These are phyloP conservation scores for Cartodere bifasciata DNA, from an alignment of 2,888 invertebrate species.

Conservation along the genomic window DNA sequence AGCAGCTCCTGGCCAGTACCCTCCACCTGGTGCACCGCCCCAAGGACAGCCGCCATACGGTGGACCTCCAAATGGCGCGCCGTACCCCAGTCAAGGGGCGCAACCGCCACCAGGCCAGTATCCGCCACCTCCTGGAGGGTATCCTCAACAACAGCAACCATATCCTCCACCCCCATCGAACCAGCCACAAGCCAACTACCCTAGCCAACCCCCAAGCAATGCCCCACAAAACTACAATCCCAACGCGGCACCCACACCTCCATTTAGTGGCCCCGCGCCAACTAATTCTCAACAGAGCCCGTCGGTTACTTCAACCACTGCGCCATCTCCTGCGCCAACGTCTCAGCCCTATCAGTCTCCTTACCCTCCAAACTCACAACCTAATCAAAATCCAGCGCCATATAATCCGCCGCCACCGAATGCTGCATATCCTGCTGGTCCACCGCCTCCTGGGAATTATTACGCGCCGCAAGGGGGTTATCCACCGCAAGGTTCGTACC, in stretches of 20 bases:
- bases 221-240: constrained; percentile 32
- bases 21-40: constrained; percentile 29
- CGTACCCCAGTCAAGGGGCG: constrained; percentile 28
- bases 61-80: constrained; percentile 28
- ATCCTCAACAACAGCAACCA: constrained; percentile 44
- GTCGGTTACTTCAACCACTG: constrained; percentile 39
- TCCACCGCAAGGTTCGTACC: constrained; percentile 47
- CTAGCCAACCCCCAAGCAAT: constrained; percentile 27
- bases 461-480: constrained; percentile 50
- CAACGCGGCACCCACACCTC: constrained; percentile 44
- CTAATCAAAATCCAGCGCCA: constrained; percentile 34
- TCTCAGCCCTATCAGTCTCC: constrained; percentile 43
- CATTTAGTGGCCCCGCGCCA: constrained; percentile 44
- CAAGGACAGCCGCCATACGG: constrained; percentile 29
- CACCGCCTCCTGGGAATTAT: constrained; percentile 30
- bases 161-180: constrained; percentile 36
- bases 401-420: constrained; percentile 34
- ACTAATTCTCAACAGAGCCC: constrained; percentile 34
- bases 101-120: constrained; percentile 26
- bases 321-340: constrained; percentile 35
- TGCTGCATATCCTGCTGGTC: constrained; percentile 29
- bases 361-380: constrained; percentile 37
- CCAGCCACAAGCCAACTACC: constrained; percentile 29
- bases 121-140: constrained; percentile 37
- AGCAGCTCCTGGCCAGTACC: constrained; percentile 28